A percentile compares a stretch with the other conserved stretches of the same genome.
Evolutionary conservation across 2,113 vertebrate species (phyloP).

Genomic region (Gymnorhina tibicen): DNA sequence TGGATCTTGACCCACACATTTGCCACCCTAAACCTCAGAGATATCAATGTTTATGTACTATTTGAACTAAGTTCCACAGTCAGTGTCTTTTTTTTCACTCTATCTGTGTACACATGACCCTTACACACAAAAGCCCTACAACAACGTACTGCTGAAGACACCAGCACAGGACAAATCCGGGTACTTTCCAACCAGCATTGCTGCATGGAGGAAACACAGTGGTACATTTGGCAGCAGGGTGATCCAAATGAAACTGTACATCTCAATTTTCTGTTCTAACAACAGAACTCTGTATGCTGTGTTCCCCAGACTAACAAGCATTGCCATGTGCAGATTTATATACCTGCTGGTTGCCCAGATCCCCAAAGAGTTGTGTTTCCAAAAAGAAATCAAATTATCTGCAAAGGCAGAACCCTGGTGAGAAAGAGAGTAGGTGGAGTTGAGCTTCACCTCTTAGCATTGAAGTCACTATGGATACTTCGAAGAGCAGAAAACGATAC

Average conservation of each 20-base stretch:
- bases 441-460: neutral
- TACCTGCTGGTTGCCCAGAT: neutral
- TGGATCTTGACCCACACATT: neutral
- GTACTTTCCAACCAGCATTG: neutral
- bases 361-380: neutral
- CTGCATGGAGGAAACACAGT: neutral
- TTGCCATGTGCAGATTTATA: neutral
- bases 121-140: neutral
- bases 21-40: neutral
- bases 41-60: neutral
- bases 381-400: neutral
- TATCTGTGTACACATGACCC: neutral
- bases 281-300: neutral
- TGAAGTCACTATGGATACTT: rapidly evolving
- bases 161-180: rapidly evolving
- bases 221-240: neutral
- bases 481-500: neutral
- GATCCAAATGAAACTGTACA: neutral
- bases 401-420: neutral
- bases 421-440: neutral
- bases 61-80: neutral
- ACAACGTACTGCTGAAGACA: rapidly evolving
- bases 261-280: neutral
- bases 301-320: neutral
- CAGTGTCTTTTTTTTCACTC: neutral